Evolutionary conservation across 2,888 invertebrate genomes (phyloP).

Genomic region (Brachynemurus nebulosus): DNA sequence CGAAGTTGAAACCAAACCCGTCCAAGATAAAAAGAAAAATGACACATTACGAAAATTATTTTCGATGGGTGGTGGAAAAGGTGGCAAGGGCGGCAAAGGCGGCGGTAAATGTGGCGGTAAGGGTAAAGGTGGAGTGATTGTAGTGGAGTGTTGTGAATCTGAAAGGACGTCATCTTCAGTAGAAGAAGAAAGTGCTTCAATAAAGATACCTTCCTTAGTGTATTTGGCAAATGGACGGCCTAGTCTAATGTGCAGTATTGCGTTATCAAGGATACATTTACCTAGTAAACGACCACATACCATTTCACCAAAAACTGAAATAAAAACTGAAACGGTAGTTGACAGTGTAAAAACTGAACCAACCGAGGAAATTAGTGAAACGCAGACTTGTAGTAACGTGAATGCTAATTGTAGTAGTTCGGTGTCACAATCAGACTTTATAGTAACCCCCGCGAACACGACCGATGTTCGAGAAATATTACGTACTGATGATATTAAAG

Average conservation of each 20-base stretch:
- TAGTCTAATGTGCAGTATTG: slow-evolving; percentile 19
- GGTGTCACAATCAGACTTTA: no score
- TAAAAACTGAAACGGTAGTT: slow-evolving; percentile 24
- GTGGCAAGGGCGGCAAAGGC: slow-evolving; percentile 51
- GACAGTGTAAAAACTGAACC: slow-evolving; percentile 1
- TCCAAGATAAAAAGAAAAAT: slow-evolving; percentile 56
- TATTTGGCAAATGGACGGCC: slow-evolving; percentile 24
- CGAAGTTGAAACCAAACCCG: slow-evolving; percentile 34
- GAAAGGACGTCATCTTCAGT: slow-evolving; percentile 32
- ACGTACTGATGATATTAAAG: background rate
- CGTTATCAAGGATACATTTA: slow-evolving; percentile 16
- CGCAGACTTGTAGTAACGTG: no score
- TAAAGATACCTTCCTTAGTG: slow-evolving; percentile 22
- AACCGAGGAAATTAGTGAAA: slow-evolving; percentile 12
- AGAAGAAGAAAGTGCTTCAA: slow-evolving; percentile 27
- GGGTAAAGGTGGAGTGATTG: slow-evolving; percentile 57
- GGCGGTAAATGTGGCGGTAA: slow-evolving; percentile 34
- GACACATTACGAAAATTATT: slow-evolving; percentile 52
- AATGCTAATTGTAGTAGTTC: no score
- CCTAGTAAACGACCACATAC: slow-evolving; percentile 14
- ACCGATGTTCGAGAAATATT: background rate
- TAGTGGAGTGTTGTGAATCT: slow-evolving; percentile 43
- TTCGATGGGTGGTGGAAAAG: slow-evolving; percentile 40
- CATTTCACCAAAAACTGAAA: slow-evolving; percentile 28
- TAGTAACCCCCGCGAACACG: background rate